phyloP scores from a whole-genome alignment of 1,140 invertebrate species.

The Drosophila sturtevanti region DNA sequence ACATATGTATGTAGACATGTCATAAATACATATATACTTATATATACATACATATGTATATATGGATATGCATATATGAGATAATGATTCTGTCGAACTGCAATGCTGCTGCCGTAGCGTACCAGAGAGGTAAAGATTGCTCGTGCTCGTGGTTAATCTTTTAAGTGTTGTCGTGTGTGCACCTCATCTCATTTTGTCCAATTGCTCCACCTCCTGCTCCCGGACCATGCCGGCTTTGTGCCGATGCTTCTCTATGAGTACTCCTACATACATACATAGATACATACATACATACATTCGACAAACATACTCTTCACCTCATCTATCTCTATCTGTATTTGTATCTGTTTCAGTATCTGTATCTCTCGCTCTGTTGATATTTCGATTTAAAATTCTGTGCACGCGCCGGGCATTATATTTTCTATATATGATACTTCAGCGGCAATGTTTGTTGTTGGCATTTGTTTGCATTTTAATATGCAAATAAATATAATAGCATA shows the following conservation, averaged over 20 bases:
- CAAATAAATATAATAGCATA: conserved; percentile 68
- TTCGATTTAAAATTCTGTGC: conserved; percentile 74
- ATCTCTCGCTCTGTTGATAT: conserved; percentile 53
- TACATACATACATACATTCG: no score
- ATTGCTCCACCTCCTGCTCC: not conserved
- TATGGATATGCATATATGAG: conserved; percentile 12
- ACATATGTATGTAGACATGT: conserved; percentile 28
- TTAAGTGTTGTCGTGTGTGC: conserved; percentile 63
- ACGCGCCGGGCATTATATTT: conserved; percentile 72
- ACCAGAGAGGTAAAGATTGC: conserved; percentile 39
- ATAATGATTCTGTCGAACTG: conserved; percentile 10
- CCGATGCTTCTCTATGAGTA: not conserved
- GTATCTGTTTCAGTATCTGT: not conserved
- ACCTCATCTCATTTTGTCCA: not conserved
- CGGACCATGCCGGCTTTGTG: not conserved
- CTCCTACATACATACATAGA: not conserved
- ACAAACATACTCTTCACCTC: not conserved
- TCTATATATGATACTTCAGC: conserved; percentile 44
- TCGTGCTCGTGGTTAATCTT: conserved; percentile 73
- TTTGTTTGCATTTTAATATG: conserved; percentile 72
- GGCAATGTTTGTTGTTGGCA: conserved; percentile 52
- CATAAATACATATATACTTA: conserved; percentile 12
- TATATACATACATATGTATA: not conserved
- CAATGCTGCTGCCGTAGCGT: conserved; percentile 19
- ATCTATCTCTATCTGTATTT: not conserved